Evolutionary conservation across 2,113 vertebrate species (phyloP).

Genomic region (Arothron firmamentum): DNA sequence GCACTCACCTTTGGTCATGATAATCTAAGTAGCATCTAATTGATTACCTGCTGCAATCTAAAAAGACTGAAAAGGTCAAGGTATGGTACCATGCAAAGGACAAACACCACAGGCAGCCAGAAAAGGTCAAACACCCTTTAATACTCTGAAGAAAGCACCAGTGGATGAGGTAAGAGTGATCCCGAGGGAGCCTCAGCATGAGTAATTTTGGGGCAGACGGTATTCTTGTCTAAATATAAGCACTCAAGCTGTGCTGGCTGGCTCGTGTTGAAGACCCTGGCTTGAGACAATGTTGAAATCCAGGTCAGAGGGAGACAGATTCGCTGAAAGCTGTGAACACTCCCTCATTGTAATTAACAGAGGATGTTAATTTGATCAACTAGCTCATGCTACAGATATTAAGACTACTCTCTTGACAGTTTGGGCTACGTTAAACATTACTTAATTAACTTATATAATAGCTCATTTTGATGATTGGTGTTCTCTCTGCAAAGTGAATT

Average conservation of each 20-base stretch:
- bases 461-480: background rate
- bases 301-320: constrained; percentile 52
- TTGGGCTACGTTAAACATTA: background rate
- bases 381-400: background rate
- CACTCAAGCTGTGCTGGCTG: constrained; percentile 63
- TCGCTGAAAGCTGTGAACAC: constrained; percentile 17
- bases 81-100: constrained; percentile 70
- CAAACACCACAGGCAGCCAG: constrained; percentile 60
- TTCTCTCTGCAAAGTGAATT: background rate
- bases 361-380: background rate
- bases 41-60: constrained; percentile 74
- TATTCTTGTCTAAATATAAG: constrained; percentile 70
- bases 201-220: constrained; percentile 68
- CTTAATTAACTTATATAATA: background rate
- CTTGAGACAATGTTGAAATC: constrained; percentile 68
- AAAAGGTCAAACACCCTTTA: constrained; percentile 70
- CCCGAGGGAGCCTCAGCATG: constrained; percentile 63
- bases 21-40: constrained; percentile 73
- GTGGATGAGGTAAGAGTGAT: constrained; percentile 61
- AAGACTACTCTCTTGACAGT: background rate
- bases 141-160: constrained; percentile 61
- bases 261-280: constrained; percentile 52
- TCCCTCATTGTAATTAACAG: constrained; percentile 7
- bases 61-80: constrained; percentile 75
- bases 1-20: constrained; percentile 67